Evolutionary conservation across 2,888 invertebrate genomes (phyloP).

Genomic region (Linnaemya vulpina): DNA sequence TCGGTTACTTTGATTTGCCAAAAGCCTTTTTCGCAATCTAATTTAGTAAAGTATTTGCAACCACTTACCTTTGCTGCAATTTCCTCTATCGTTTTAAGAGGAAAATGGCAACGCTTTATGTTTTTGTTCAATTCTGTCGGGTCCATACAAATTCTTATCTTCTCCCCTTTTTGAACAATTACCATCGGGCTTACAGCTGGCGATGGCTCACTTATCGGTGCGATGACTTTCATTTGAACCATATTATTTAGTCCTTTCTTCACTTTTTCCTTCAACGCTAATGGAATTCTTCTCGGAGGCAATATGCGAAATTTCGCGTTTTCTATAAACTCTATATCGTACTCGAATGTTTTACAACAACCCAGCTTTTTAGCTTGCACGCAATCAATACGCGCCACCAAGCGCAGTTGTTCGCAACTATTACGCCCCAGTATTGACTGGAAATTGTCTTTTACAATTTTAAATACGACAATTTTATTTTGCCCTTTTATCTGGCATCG

Average conservation of each 20-base stretch:
- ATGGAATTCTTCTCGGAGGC: conserved; percentile 64
- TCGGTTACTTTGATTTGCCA: conserved; percentile 71
- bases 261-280: conserved; percentile 50
- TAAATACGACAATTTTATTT: conserved; percentile 19
- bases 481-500: conserved; percentile 17
- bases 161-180: conserved; percentile 40
- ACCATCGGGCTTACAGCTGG: conserved; percentile 66
- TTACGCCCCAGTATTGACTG: conserved; percentile 23
- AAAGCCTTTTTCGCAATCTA: conserved; percentile 69
- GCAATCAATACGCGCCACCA: conserved; percentile 25
- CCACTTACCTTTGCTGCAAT: conserved; percentile 63
- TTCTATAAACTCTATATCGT: conserved; percentile 57
- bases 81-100: conserved; percentile 64
- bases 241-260: conserved; percentile 53
- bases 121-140: conserved; percentile 54
- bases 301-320: conserved; percentile 65
- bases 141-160: conserved; percentile 54
- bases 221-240: too few relatives aligned
- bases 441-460: conserved; percentile 37
- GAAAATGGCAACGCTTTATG: conserved; percentile 58
- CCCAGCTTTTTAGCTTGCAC: conserved; percentile 8
- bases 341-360: conserved; percentile 10
- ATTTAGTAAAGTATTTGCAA: conserved; percentile 69
- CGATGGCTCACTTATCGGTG: too few relatives aligned
- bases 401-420: conserved; percentile 31